Conservation (phyloP, 2,797 vertebrate genomes). For the Selene dorsalis region DNA sequence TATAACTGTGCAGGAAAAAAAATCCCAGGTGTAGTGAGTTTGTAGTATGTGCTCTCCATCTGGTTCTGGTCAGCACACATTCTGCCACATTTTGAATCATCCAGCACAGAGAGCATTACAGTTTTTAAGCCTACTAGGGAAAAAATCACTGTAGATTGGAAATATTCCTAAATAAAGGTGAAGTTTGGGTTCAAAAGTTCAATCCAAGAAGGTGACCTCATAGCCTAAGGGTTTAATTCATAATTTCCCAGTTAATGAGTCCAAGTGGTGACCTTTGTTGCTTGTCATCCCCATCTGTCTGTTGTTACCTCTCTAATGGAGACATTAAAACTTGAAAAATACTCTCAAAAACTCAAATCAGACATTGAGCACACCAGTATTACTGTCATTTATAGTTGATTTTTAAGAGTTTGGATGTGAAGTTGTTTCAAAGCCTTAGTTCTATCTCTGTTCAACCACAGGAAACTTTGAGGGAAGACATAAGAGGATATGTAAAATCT, state of each 20-base stretch:
- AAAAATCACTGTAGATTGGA: background rate
- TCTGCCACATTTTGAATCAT: slow-evolving; percentile 12
- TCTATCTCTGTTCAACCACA: slow-evolving; percentile 6
- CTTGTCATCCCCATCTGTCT: background rate
- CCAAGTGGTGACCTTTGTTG: background rate
- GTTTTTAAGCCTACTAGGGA: background rate
- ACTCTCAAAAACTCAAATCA: background rate
- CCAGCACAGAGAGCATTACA: background rate
- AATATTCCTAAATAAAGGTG: background rate
- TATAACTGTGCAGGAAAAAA: background rate
- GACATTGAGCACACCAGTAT: background rate
- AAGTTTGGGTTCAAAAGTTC: slow-evolving; percentile 7
- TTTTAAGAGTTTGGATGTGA: background rate
- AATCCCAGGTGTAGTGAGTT: background rate
- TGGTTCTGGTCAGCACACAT: slow-evolving; percentile 4
- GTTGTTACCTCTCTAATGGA: background rate
- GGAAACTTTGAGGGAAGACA: slow-evolving; percentile 1
- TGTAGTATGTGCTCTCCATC: background rate
- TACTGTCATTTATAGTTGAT: background rate
- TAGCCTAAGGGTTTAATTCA: background rate
- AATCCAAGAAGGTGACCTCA: background rate
- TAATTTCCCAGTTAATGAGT: background rate
- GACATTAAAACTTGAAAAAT: background rate
- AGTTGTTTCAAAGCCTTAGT: background rate
- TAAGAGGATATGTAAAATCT: background rate